Evolutionary conservation across 2,888 invertebrate species (phyloP), one percentile per base, ranked within the genome.

Genomic region (Aleiodes testaceus): DNA sequence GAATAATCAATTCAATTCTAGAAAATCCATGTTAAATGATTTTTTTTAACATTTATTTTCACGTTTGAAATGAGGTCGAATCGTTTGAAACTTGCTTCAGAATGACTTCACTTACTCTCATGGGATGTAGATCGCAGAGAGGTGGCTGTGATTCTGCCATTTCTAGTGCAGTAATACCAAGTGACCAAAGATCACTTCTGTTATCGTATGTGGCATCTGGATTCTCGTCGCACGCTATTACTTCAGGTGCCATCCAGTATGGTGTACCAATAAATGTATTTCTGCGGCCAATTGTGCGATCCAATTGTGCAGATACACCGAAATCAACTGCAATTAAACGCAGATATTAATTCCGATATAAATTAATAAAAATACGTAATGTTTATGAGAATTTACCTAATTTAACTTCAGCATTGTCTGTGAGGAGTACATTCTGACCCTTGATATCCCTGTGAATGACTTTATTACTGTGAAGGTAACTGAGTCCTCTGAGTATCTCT

Each of bases 131-230:
- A 91, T 99, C 99, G 90, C 99, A 99, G 72, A 99, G 92, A 47
- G 99, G 98, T 75, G 99, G 99, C 89, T 98, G 98, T 83, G 97
- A 97, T 90, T 99, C 99, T 72, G 99, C 99, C 99, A 99, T 99
- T 91, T 99, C 99, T 77, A 99, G 91, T 66, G 99, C 97, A 72
- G 99, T 99, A 85, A 99, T 99, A 83, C 99, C 96, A 78, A 95
- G 90, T 61, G 95, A 95, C 95, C 95, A 96, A 74, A 96, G 90
- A 89, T 96, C 96, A 81, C 95, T 95, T 82, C 96, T 93, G 90
- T 98, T 98, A 89, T 99, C 99, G 86, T 99, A 99, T 18, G 99
- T 99, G 72, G 99, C 99, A 87, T 99, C 99, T 61, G 98, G 97
- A 89, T 99, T 99, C 89, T 99, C 99, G 89, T 99, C 99, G 89